These are phyloP conservation scores for Pardosa pseudoannulata DNA, from an alignment of 2,888 invertebrate genomes.

Conservation along the genomic window DNA sequence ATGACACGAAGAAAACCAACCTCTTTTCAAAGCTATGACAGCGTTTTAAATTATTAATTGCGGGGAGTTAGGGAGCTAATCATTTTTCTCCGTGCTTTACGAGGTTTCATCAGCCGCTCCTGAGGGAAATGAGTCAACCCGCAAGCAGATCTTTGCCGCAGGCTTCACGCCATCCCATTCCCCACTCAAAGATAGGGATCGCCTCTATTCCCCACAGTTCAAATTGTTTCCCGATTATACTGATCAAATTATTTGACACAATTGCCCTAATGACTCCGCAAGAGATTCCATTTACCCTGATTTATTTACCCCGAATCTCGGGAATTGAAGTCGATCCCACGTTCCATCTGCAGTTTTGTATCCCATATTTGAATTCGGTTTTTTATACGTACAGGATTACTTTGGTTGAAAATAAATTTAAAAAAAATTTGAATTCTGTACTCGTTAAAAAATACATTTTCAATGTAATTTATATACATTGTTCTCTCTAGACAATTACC, in stretches of 20 bases:
- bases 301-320: background rate
- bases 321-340: too few relatives aligned
- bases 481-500: too few relatives aligned
- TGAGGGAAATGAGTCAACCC: slow-evolving; percentile 21
- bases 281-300: background rate
- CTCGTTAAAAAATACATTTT: too few relatives aligned
- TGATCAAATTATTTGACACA: background rate
- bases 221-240: background rate
- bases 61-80: background rate
- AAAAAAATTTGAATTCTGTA: too few relatives aligned
- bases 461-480: too few relatives aligned
- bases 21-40: background rate
- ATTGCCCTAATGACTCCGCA: slow-evolving; percentile 17
- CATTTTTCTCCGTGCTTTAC: background rate
- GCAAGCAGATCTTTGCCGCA: slow-evolving; percentile 9
- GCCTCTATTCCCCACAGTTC: background rate
- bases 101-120: background rate
- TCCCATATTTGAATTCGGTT: too few relatives aligned
- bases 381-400: too few relatives aligned
- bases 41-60: slow-evolving; percentile 9
- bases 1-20: too few relatives aligned
- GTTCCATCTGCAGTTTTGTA: too few relatives aligned
- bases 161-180: background rate
- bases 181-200: background rate
- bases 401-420: too few relatives aligned